Evolutionary conservation across 1,140 invertebrate genomes (phyloP).

Genomic region (Pararge aegeria): DNA sequence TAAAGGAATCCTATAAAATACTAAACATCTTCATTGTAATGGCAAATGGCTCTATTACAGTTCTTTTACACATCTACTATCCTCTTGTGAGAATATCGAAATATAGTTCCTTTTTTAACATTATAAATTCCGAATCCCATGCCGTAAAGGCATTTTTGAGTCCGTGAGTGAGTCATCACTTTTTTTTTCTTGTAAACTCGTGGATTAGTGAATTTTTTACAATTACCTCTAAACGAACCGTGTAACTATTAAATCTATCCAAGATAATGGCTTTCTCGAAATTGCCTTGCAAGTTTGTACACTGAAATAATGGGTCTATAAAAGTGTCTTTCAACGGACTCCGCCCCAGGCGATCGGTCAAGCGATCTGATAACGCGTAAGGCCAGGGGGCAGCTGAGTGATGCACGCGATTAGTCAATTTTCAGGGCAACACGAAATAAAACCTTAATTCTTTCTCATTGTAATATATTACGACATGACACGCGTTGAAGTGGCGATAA

Average conservation of each 20-base stretch:
- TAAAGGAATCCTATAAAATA: too few species aligned
- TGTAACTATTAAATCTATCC: background rate
- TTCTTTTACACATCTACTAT: too few species aligned
- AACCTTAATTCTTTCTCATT: conserved; percentile 21
- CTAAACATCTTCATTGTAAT: too few species aligned
- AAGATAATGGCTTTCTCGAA: background rate
- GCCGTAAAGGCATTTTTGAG: too few species aligned
- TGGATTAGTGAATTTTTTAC: too few species aligned
- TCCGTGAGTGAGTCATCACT: too few species aligned
- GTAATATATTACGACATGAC: conserved; percentile 30
- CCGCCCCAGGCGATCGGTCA: conserved; percentile 29
- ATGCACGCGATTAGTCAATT: conserved; percentile 50
- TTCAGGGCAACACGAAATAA: conserved; percentile 30
- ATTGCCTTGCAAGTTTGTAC: conserved; percentile 13
- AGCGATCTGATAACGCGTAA: conserved; percentile 41
- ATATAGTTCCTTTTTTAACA: too few species aligned
- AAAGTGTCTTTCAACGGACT: conserved; percentile 37
- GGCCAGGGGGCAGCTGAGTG: conserved; percentile 34
- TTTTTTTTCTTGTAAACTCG: too few species aligned
- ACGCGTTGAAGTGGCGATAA: conserved; percentile 16
- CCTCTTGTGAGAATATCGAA: too few species aligned
- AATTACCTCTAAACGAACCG: background rate
- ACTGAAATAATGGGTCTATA: conserved; percentile 23
- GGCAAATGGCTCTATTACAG: too few species aligned
- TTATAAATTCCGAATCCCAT: too few species aligned